Evolutionary conservation across 2,888 invertebrate species (phyloP), one percentile per base, ranked within the genome.

Genomic region (Pilophorus perplexus): DNA sequence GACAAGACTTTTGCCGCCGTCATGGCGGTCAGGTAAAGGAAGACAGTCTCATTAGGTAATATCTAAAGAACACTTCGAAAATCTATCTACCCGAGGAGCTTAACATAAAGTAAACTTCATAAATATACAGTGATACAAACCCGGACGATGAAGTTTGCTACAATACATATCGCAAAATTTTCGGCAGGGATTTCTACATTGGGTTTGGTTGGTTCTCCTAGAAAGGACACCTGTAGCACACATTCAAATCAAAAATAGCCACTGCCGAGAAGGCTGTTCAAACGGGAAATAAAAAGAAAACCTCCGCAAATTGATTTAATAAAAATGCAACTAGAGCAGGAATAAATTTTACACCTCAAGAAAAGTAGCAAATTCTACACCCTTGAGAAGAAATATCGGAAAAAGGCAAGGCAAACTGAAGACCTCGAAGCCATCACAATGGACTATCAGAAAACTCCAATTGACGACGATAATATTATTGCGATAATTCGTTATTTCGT

Each of bases 41-140:
- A 6, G 33, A 8, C 33, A 6, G 33, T 33, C 33, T 8, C 33
- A 33, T 12, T 33, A 33, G n/a, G n/a, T n/a, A n/a, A 6, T 8
- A 12, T 12, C 12, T 33, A 33, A 6, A 33, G 6, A 12, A 33
- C 33, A 8, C 33, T 6, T 8, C 6, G 12, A 33, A 12, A 33
- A 33, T 33, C 6, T 33, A 33, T 12, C 12, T 33, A 33, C 33
- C 33, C 6, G 33, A 33, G 12, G 33, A 33, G 33, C 12, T 33
- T 6, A 33, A 33, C 12, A 8, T 33, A 12, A 33, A 33, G 6
- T 8, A 33, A 12, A 12, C 12, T 33, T 12, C 6, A 6, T 8
- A 33, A 33, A 69, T 69, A 67, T 69, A 60, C 40, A 22, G 33
- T 48, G 55, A 64, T 14, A 27, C 25, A 14, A 33, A 57, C 54